Evolutionary conservation across 2,888 invertebrate genomes (phyloP).

Genomic region (Dryococelus australis): DNA sequence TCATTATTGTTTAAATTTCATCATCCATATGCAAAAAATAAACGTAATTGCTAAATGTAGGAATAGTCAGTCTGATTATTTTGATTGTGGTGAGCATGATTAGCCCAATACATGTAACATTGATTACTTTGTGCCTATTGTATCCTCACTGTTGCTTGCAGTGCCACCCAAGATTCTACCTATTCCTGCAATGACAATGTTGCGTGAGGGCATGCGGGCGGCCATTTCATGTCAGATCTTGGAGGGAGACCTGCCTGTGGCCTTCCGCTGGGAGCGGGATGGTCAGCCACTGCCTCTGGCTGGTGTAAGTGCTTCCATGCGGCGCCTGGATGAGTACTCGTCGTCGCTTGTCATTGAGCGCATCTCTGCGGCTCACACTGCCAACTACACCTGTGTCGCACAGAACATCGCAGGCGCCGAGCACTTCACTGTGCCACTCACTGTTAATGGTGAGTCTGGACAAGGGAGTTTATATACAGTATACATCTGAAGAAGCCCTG

Average conservation of each 20-base stretch:
- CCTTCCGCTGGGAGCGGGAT: slow-evolving; percentile 91
- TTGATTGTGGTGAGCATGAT: too few species aligned
- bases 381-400: slow-evolving; percentile 93
- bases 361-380: slow-evolving; percentile 84
- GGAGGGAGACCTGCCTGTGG: slow-evolving; percentile 91
- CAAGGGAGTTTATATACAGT: too few species aligned
- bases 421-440: slow-evolving; percentile 78
- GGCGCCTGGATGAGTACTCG: slow-evolving; percentile 83
- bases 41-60: too few species aligned
- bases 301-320: slow-evolving; percentile 62
- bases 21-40: too few species aligned
- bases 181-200: slow-evolving; percentile 80
- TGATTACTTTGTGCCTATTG: too few species aligned
- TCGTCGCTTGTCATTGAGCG: slow-evolving; percentile 86
- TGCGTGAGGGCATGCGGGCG: slow-evolving; percentile 74
- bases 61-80: too few species aligned
- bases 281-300: slow-evolving; percentile 76
- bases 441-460: slow-evolving; percentile 76
- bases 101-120: too few species aligned
- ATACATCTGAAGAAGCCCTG: too few species aligned
- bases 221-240: slow-evolving; percentile 90
- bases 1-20: too few species aligned
- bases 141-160: slow-evolving; percentile 53
- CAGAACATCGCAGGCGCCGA: slow-evolving; percentile 85
- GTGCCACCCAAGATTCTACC: slow-evolving; percentile 87